These are phyloP conservation scores for Zhuqinia jingwanae DNA, from an alignment of 2,888 invertebrate genomes.

Conservation along the genomic window DNA sequence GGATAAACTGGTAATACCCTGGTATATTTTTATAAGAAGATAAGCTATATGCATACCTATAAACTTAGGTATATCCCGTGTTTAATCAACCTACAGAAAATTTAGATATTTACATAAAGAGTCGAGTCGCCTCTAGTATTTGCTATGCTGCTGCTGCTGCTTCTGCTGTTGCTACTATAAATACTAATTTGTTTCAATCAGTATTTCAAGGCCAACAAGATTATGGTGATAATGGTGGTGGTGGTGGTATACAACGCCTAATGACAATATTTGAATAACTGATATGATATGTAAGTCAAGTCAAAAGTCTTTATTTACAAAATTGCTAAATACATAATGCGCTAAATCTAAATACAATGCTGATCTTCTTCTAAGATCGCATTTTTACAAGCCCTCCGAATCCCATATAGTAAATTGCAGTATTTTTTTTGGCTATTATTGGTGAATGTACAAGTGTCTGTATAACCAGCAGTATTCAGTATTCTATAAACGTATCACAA, in stretches of 20 bases:
- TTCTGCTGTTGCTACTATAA: too few species aligned
- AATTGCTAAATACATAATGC: background rate
- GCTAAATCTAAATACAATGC: background rate
- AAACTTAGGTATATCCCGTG: too few species aligned
- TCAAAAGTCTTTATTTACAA: background rate
- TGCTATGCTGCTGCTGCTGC: background rate
- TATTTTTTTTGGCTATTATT: too few species aligned
- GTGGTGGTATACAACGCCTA: constrained; percentile 46
- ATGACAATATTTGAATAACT: constrained; percentile 66
- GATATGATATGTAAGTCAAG: background rate
- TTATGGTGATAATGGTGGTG: constrained; percentile 5
- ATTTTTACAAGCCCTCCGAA: too few species aligned
- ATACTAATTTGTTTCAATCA: constrained; percentile 32
- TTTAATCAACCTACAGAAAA: constrained; percentile 30
- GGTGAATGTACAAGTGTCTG: too few species aligned
- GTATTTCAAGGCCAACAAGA: constrained; percentile 63
- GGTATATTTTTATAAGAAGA: too few species aligned
- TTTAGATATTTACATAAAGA: constrained; percentile 24
- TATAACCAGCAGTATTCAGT: too few species aligned
- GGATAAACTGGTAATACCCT: background rate
- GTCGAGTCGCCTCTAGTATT: background rate
- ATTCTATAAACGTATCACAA: too few species aligned
- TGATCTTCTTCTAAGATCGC: constrained; percentile 6
- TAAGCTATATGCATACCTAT: too few species aligned
- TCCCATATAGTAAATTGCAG: too few species aligned